Base-by-base conservation (phyloP, 2,888 invertebrate genomes). In the Arrhopalites spinosus region DNA sequence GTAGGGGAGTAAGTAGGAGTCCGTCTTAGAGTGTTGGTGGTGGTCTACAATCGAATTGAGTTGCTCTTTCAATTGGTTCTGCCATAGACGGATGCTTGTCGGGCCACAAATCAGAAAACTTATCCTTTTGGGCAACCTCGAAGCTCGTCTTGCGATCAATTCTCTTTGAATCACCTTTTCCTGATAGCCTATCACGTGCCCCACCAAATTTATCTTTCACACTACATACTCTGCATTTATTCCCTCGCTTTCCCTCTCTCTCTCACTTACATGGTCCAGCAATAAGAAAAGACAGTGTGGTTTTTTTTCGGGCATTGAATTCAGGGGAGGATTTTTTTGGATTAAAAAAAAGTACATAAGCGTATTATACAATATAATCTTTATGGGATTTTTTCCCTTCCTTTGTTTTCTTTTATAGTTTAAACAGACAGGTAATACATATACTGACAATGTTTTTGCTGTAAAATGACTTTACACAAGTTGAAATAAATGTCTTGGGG, bases 11-110 rank as follows among this genome's bases (percentile, higher is more conserved):
- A 29, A 69, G 50, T 50, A 27, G 1, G 45, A 36, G 36, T 36
- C 36, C 36, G 36, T 3, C 36, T 36, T 3, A 36, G 36, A 36
- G 36, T 15, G 47, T 69, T 17, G 20, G 50, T 47, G 25, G 29
- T 50, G 47, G 47, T 27, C 15, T 69, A 47, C 47, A 69, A 50
- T 69, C 53, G 50, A 47, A 50, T 47, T 67, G 67, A 45, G 23
- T 36, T 67, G 43, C 50, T 69, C 69, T 69, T 50, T 69, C 47
- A 69, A 69, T 69, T 69, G 69, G 69, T 69, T 69, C 50, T 69
- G 69, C 27, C 45, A 50, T 47, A 69, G 69, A 69, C 50, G 20
- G 69, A 69, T 69, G 69, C 47, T 27, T 50, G 47, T 50, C 47
- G 50, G 47, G 50, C 69, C 69, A 43, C 67, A 69, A 69, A 69